A percentile compares a stretch with the other conserved stretches of the same genome.
Conservation (phyloP, 2,113 vertebrate species). For the Aleadryas rufinucha region DNA sequence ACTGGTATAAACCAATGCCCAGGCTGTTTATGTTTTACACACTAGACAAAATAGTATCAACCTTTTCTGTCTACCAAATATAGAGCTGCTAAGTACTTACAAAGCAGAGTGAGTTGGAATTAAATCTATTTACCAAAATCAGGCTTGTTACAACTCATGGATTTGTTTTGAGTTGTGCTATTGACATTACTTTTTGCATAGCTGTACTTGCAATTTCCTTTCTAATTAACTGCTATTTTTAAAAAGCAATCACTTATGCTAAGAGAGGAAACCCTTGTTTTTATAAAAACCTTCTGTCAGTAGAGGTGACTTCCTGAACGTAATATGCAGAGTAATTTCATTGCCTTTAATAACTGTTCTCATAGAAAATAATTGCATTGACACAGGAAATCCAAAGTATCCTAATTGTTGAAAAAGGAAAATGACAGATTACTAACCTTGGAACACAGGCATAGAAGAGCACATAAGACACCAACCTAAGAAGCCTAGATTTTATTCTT, state of each 20-base stretch:
- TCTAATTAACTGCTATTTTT: not conserved
- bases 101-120: not conserved
- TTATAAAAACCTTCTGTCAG: not conserved
- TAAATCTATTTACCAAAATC: constrained; percentile 8
- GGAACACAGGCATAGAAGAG: not conserved
- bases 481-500: not conserved
- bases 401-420: not conserved
- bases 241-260: not conserved
- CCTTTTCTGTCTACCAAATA: not conserved
- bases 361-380: not conserved
- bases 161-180: not conserved
- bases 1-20: not conserved
- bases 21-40: not conserved
- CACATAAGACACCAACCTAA: not conserved
- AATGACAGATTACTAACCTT: not conserved
- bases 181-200: not conserved
- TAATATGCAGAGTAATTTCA: not conserved
- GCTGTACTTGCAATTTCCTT: not conserved
- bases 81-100: not conserved
- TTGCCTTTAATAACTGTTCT: not conserved
- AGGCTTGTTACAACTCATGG: not conserved
- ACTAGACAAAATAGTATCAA: not conserved
- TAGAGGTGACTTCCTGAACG: not conserved
- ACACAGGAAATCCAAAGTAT: not conserved
- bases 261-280: not conserved